phyloP scores from a whole-genome alignment of 2,888 invertebrate genomes.

The Nycteola revayana region DNA sequence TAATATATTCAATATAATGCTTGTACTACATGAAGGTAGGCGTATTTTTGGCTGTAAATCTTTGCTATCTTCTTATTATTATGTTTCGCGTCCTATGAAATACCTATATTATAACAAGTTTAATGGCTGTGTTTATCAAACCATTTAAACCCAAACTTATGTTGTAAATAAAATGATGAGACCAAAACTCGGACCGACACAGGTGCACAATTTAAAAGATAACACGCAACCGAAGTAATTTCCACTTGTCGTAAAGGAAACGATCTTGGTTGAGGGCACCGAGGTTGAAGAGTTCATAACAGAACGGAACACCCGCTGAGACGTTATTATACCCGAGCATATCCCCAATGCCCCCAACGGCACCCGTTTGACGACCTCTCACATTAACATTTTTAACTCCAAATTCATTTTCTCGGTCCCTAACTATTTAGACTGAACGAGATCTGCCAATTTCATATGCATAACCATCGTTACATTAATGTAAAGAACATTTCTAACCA shows the following conservation, averaged over 20 bases:
- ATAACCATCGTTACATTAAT: not conserved
- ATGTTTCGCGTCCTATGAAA: too few species aligned
- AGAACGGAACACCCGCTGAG: conserved; percentile 46
- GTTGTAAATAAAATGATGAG: conserved; percentile 18
- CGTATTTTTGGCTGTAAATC: too few species aligned
- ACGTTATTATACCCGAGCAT: conserved; percentile 39
- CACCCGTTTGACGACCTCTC: conserved; percentile 41
- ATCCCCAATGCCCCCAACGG: conserved; percentile 27
- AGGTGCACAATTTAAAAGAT: conserved; percentile 49
- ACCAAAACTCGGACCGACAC: conserved; percentile 28
- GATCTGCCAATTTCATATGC: conserved; percentile 19
- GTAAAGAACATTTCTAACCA: conserved; percentile 8
- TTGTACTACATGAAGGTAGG: too few species aligned
- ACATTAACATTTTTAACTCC: conserved; percentile 22
- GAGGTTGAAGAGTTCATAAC: conserved; percentile 59
- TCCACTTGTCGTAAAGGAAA: conserved; percentile 54
- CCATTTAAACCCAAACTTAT: conserved; percentile 6
- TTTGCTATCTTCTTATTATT: too few species aligned
- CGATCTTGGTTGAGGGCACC: conserved; percentile 48
- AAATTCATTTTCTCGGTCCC: conserved; percentile 17
- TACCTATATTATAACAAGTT: too few species aligned
- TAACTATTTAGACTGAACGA: conserved; percentile 18
- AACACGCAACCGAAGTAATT: conserved; percentile 44
- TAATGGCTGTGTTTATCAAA: too few species aligned
- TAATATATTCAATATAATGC: too few species aligned